Percentiles rank a stretch among this genome's conserved stretches.
These are phyloP conservation scores for Mastacembelus armatus DNA, from an alignment of 2,797 vertebrate species.

Conservation along the genomic window DNA sequence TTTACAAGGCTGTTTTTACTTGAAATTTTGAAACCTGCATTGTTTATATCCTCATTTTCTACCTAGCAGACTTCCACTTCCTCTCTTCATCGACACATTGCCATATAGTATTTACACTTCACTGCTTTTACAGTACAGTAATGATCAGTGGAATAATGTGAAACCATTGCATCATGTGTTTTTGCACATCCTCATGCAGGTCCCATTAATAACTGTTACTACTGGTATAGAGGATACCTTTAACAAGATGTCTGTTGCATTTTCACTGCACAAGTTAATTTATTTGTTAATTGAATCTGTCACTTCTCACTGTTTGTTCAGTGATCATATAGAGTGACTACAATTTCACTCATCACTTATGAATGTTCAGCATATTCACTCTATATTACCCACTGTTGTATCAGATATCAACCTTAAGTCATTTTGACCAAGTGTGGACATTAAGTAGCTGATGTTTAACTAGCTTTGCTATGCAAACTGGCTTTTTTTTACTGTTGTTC, in stretches of 20 bases:
- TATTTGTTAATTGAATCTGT: conserved; percentile 8
- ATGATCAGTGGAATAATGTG: background rate
- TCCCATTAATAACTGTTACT: background rate
- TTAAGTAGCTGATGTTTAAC: conserved; percentile 12
- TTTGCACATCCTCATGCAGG: background rate
- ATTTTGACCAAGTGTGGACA: conserved; percentile 29
- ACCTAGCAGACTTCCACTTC: too few relatives aligned
- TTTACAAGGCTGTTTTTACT: background rate
- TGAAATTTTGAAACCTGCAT: too few relatives aligned
- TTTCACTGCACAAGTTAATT: background rate
- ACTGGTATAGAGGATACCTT: background rate
- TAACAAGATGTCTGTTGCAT: background rate
- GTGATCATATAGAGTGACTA: conserved; percentile 7
- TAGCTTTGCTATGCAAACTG: background rate
- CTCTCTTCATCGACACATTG: background rate
- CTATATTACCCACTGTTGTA: conserved; percentile 49
- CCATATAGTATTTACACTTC: background rate
- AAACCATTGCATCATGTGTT: background rate
- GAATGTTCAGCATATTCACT: conserved; percentile 25
- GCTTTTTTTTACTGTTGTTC: background rate
- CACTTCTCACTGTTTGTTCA: background rate
- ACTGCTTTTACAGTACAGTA: too few relatives aligned
- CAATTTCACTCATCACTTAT: conserved; percentile 28
- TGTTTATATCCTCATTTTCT: background rate
- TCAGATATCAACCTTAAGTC: conserved; percentile 47